Evolutionary conservation across 2,797 vertebrate genomes (phyloP).

Genomic region (Sandelia bainsii): DNA sequence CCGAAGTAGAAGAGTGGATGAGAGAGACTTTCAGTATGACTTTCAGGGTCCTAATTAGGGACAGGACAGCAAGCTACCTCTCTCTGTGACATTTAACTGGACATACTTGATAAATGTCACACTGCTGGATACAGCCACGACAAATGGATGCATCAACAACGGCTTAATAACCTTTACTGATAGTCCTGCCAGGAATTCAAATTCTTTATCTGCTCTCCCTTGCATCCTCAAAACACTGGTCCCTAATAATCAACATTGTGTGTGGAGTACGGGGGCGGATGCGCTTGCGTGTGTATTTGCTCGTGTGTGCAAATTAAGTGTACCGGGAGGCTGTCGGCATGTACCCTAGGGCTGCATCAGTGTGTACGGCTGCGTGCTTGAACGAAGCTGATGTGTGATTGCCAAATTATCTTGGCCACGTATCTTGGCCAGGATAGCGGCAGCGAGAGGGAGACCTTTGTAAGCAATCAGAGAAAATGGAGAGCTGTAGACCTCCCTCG

Average conservation of each 20-base stretch:
- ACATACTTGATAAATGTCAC: slow-evolving; percentile 91
- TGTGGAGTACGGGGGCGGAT: slow-evolving; percentile 36
- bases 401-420: slow-evolving; percentile 73
- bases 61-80: slow-evolving; percentile 82
- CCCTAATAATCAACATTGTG: slow-evolving; percentile 73
- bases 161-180: slow-evolving; percentile 89
- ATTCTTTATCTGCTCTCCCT: slow-evolving; percentile 74
- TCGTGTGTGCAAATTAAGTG: slow-evolving; percentile 56
- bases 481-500: slow-evolving; percentile 65
- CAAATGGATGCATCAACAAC: slow-evolving; percentile 86
- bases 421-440: slow-evolving; percentile 57
- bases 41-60: slow-evolving; percentile 88
- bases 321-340: slow-evolving; percentile 36
- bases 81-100: slow-evolving; percentile 87
- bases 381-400: slow-evolving; percentile 2
- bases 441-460: slow-evolving; percentile 73
- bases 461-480: slow-evolving; percentile 78
- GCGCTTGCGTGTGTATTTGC: slow-evolving; percentile 23
- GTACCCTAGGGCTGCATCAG: slow-evolving; percentile 21
- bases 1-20: slow-evolving; percentile 76
- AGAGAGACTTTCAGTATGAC: slow-evolving; percentile 83
- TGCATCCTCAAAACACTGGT: slow-evolving; percentile 76
- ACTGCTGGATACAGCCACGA: slow-evolving; percentile 80
- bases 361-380: slow-evolving; percentile 25
- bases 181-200: slow-evolving; percentile 85